Base-by-base conservation (phyloP, 2,797 vertebrate genomes). In the Chrosomus eos region DNA sequence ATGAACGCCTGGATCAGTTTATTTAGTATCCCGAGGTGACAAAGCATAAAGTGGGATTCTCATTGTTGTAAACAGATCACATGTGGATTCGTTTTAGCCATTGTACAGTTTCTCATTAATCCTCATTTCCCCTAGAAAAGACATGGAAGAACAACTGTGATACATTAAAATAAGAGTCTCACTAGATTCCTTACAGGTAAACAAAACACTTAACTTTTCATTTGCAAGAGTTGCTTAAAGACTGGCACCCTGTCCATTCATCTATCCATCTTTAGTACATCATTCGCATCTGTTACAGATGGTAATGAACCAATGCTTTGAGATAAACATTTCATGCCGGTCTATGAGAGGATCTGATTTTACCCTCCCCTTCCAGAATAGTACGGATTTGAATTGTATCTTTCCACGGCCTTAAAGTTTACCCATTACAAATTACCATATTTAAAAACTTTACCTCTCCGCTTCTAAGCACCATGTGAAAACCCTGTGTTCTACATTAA, bases 151-250 rank as follows among this genome's bases (percentile, higher is more conserved):
- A 80, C 45, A 78, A 67, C 67, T 70, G 62, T 19, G 26, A 70
- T 19, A 0, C n/a, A 70, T 78, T 84, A 43, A 38, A 40, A 55
- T 67, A 83, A 51, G 33, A 55, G 26, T 26, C n/a, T 55, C 19
- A 45, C 68, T 31, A 43, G 43, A 26, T n/a, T 78, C n/a, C 7
- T 28, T 75, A 55, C 13, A 73, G 55, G 33, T 83, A 83, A 83
- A 78, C 73, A 82, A 66, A 82, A 31, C 40, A 62, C 48, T 82
- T 86, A 71, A 70, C 80, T 66, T 38, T 36, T 8, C 58, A 73
- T 64, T 40, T 36, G 23, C 31, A 16, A 23, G 16, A 7, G 36
- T n/a, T n/a, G 10, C 28, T 51, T 18, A 26, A 66, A 4, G 2
- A n/a, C 60, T 68, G 78, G 43, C 2, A 4, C 16, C 3, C 71